A percentile compares a stretch with the other conserved stretches of the same genome.
Conservation (phyloP, 2,797 vertebrate genomes). For the Coregonus ussuriensis region DNA sequence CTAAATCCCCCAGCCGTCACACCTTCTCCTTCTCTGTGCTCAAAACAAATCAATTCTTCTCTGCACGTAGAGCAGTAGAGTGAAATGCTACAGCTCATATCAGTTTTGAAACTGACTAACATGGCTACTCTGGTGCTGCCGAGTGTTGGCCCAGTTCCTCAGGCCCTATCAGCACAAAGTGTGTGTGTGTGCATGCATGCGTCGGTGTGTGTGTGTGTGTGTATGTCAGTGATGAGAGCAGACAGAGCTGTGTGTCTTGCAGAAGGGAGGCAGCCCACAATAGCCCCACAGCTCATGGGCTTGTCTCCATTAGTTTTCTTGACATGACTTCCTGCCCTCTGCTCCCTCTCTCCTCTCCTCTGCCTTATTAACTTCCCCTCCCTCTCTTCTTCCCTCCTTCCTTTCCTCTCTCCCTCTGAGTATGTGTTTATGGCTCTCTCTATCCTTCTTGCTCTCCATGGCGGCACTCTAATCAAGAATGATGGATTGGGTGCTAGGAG, state of each 20-base stretch:
- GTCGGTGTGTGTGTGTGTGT: constrained; percentile 12
- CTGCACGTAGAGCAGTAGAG: constrained; percentile 44
- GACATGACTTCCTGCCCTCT: constrained; percentile 60
- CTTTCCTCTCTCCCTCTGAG: constrained; percentile 37
- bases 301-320: constrained; percentile 74
- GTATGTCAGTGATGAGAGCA: constrained; percentile 28
- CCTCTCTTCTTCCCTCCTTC: constrained; percentile 7
- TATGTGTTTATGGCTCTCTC: constrained; percentile 40
- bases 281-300: constrained; percentile 59
- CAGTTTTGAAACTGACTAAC: constrained; percentile 36
- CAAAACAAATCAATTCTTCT: constrained; percentile 69
- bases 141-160: constrained; percentile 34
- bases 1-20: constrained; percentile 42
- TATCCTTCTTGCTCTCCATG: constrained; percentile 39
- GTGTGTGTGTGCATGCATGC: constrained; percentile 21
- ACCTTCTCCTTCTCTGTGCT: constrained; percentile 54
- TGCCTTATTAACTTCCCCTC: constrained; percentile 54
- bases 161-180: constrained; percentile 5
- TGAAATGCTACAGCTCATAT: constrained; percentile 39
- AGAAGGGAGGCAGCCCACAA: constrained; percentile 52
- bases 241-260: constrained; percentile 41
- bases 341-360: constrained; percentile 36
- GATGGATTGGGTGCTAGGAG: constrained; percentile 68
- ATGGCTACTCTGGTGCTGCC: constrained; percentile 22
- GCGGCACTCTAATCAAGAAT: constrained; percentile 66